Evolutionary conservation across 2,797 vertebrate species (phyloP).

Genomic region (Sebastes minor): DNA sequence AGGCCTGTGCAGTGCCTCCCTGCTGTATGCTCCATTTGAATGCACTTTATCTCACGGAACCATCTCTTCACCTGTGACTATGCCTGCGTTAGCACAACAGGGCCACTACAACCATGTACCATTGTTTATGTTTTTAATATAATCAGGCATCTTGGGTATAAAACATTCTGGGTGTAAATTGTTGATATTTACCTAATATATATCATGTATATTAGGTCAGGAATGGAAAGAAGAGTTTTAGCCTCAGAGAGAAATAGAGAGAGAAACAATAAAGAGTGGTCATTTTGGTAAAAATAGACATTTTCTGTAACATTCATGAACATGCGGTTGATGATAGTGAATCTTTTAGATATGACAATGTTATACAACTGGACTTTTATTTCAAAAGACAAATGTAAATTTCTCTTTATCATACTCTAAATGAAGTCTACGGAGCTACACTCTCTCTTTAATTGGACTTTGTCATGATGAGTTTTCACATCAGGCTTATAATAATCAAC

Average conservation of each 20-base stretch:
- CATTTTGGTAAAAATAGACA: neutral
- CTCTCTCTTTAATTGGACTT: neutral
- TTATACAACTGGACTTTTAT: neutral
- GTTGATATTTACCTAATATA: neutral
- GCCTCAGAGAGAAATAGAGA: neutral
- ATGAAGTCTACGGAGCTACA: neutral
- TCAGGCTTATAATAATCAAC: neutral
- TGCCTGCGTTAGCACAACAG: neutral
- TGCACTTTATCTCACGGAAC: conserved; percentile 66
- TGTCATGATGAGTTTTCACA: neutral
- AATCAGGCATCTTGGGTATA: neutral
- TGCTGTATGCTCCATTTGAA: conserved; percentile 41
- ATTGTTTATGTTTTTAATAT: neutral
- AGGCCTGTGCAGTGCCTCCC: conserved; percentile 19
- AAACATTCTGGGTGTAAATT: neutral
- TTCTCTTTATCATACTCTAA: neutral
- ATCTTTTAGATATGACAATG: neutral
- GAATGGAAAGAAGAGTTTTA: neutral
- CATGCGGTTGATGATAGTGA: neutral
- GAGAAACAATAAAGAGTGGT: neutral
- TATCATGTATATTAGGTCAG: neutral
- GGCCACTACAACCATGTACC: neutral
- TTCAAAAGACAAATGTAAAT: neutral
- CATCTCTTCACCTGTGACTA: conserved; percentile 14
- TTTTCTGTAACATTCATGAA: neutral